phyloP scores from a whole-genome alignment of 2,113 vertebrate genomes.

The Sander vitreus region DNA sequence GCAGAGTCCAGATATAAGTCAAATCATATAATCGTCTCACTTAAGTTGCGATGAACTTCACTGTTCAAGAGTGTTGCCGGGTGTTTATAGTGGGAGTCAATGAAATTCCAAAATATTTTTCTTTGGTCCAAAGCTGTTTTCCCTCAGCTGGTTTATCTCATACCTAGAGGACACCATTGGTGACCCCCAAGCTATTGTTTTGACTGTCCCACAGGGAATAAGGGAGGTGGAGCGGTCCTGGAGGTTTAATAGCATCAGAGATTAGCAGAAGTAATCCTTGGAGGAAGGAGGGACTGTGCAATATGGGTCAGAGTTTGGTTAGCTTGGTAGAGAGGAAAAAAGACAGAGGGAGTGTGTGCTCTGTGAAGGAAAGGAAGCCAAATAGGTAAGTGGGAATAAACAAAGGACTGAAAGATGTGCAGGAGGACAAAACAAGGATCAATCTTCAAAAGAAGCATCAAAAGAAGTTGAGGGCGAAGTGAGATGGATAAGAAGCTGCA shows the following conservation, averaged over 20 bases:
- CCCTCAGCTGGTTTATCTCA: conserved; percentile 27
- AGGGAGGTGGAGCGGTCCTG: conserved; percentile 58
- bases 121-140: conserved; percentile 6
- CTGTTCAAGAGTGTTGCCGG: background rate
- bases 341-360: conserved; percentile 22
- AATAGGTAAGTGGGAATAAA: conserved; percentile 40
- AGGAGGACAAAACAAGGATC: conserved; percentile 1
- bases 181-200: conserved; percentile 74
- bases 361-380: conserved; percentile 21
- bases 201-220: conserved; percentile 55
- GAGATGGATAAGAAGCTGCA: conserved; percentile 37
- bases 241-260: conserved; percentile 77
- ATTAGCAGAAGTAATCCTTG: conserved; percentile 82
- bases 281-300: conserved; percentile 54
- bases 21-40: conserved; percentile 24
- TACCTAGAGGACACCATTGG: conserved; percentile 19
- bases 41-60: conserved; percentile 3
- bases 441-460: too few species aligned
- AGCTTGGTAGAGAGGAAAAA: conserved; percentile 5
- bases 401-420: conserved; percentile 10
- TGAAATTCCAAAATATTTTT: background rate
- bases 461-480: background rate
- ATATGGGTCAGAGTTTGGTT: conserved; percentile 72
- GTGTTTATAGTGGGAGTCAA: background rate
- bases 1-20: conserved; percentile 46